Base-by-base conservation (phyloP, 2,888 invertebrate species). In the Maniola hyperantus region DNA sequence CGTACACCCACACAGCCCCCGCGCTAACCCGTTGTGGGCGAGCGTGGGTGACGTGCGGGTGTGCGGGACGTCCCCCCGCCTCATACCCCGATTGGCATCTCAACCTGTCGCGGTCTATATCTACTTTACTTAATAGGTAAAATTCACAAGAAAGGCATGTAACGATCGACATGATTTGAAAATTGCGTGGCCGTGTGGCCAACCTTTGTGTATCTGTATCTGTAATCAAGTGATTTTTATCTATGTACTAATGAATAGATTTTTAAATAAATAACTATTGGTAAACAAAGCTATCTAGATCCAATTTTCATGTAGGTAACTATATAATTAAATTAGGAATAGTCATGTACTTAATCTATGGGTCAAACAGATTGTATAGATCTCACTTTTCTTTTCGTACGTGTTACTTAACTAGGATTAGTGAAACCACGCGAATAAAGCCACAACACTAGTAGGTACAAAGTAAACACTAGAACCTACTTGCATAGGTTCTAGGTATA, bases 201-300 rank as follows among this genome's bases (percentile, higher is more conserved):
- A 7, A 46, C 46, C 10, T 20, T 60, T n/a, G 15, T 54, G 54
- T 54, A 13, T 51, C 6, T 10, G 15, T n/a, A n/a, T n/a, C 6
- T 6, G 36, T 50, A 50, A 55, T 55, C 58, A 54, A 61, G 36
- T 42, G 62, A 39, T 55, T 62, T 57, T 55, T 26, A 55, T 61
- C 36, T 46, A 50, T 26, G 4, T 36, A 50, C 26, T 42, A 46
- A 1, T 15, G 18, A 34, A 57, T 34, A 39, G 13, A 18, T 65
- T 60, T 53, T 66, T 62, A 18, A 39, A 51, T 57, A 57, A 57
- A 57, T 62, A 34, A 11, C 15, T 34, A 36, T 33, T 13, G 11
- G 20, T 57, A 44, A 50, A 55, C 39, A 50, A 46, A 48, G 50
- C 36, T 70, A 55, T 11, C 39, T 36, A 18, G 2, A 18, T 55